Percentiles rank a stretch among this genome's conserved stretches.
phyloP scores from a whole-genome alignment of 2,113 vertebrate genomes.

The Illadopsis cleaveri region DNA sequence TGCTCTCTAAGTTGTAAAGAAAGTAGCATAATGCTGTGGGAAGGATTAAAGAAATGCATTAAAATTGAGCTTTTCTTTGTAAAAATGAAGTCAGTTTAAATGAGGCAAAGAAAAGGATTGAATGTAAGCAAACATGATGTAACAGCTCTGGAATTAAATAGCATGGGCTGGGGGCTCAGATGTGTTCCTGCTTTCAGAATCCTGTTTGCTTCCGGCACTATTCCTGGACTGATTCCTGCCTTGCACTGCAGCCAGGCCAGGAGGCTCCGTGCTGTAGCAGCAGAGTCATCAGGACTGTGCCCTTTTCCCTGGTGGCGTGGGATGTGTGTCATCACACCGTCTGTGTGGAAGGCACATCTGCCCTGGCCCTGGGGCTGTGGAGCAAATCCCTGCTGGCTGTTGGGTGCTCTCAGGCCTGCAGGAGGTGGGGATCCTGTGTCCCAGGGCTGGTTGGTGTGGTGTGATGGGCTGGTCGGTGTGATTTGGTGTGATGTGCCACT shows the following conservation, averaged over 20 bases:
- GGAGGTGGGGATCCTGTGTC: neutral
- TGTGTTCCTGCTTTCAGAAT: neutral
- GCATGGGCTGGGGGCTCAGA: neutral
- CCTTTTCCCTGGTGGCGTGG: neutral
- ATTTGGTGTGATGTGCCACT: neutral
- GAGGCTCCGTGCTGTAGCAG: fast-evolving
- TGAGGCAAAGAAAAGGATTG: neutral
- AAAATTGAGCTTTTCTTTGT: neutral
- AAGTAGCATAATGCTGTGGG: neutral
- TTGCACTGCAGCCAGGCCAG: neutral
- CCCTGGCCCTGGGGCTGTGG: neutral
- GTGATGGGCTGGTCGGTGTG: neutral
- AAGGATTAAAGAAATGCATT: neutral
- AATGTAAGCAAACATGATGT: neutral
- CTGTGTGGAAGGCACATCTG: neutral
- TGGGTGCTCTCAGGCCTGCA: fast-evolving
- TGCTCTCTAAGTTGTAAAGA: neutral
- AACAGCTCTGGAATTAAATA: neutral
- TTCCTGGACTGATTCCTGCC: neutral
- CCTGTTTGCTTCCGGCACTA: neutral
- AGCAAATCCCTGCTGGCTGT: fast-evolving
- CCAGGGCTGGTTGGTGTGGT: fast-evolving
- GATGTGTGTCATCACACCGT: fast-evolving
- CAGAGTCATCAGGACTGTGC: neutral
- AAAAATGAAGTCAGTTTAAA: neutral